A percentile compares a stretch with the other conserved stretches of the same genome.
Evolutionary conservation across 1,140 invertebrate species (phyloP).

Genomic region (Leguminivora glycinivorella): DNA sequence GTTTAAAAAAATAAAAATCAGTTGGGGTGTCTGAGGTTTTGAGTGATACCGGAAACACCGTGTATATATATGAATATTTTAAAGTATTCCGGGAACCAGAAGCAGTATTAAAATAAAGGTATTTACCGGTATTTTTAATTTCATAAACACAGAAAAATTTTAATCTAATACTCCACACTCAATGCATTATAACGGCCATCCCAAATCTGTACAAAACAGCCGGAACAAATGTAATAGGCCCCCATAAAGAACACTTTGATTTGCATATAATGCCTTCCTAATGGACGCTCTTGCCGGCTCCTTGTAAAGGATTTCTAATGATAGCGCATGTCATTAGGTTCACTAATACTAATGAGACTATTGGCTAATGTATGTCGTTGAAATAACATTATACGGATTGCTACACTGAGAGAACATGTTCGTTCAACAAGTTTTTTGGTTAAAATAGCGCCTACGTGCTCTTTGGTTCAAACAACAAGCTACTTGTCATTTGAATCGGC

Average conservation of each 20-base stretch:
- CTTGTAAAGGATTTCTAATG: slow-evolving; percentile 28
- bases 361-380: background rate
- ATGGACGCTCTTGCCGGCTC: slow-evolving; percentile 18
- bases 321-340: slow-evolving; percentile 15
- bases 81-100: too few species aligned
- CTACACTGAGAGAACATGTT: too few species aligned
- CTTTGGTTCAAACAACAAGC: too few species aligned
- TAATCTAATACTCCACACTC: background rate
- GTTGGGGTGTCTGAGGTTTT: too few species aligned
- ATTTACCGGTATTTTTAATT: too few species aligned
- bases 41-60: too few species aligned
- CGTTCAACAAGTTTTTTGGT: too few species aligned
- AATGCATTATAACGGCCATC: background rate
- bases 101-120: too few species aligned
- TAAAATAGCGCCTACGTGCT: too few species aligned
- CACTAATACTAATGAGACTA: background rate
- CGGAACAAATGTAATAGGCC: slow-evolving; percentile 28
- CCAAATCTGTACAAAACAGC: background rate
- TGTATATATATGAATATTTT: too few species aligned
- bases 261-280: slow-evolving; percentile 32
- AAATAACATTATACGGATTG: background rate
- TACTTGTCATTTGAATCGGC: too few species aligned
- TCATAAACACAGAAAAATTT: background rate
- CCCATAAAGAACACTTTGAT: slow-evolving; percentile 29
- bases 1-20: too few species aligned